Base-by-base conservation (phyloP, 2,797 vertebrate species). In the Gila robusta region DNA sequence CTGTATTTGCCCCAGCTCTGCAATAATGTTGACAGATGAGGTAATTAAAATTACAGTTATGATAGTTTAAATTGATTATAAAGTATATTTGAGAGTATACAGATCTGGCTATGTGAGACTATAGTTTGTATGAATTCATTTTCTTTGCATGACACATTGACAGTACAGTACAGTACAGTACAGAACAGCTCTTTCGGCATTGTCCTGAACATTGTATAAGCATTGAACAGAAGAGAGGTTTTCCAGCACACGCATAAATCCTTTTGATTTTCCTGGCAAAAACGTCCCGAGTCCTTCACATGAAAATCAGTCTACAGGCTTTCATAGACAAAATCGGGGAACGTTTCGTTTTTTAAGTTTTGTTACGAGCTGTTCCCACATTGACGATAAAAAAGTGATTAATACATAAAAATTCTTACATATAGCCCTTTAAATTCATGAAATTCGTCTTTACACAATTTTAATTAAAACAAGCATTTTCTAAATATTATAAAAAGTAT, bases 181-280 rank as follows among this genome's bases (percentile, higher is more conserved):
- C n/a, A 12, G n/a, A 26, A 62, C 0, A 2, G 59, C 59, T 62
- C n/a, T 26, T 59, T 59, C 4, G 9, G 23, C 1, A 62, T 12
- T 2, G 12, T 62, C 10, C 56, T 26, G 10, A 6, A 59, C 23
- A n/a, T 10, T 41, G 41, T 41, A 10, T 56, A 56, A 56, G 21
- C 21, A 23, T 59, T 59, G 59, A 62, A 28, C 1, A n/a, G 10
- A 62, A n/a, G 56, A 26, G 4, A 59, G 23, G 23, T 2, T 62
- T 0, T 12, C 10, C 4, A 0, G 23, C 0, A 23, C 4, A 0
- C 9, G 1, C 44, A 5, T 26, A 62, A 59, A 62, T 62, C 59
- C 59, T 62, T 62, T 6, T 26, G n/a, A 62, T 26, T 62, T 26
- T 62, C n/a, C 56, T 1, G 32, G 52, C 7, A 54, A 54, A 54